Base-by-base conservation (phyloP, 2,888 invertebrate genomes). In the Andrena minutula region DNA sequence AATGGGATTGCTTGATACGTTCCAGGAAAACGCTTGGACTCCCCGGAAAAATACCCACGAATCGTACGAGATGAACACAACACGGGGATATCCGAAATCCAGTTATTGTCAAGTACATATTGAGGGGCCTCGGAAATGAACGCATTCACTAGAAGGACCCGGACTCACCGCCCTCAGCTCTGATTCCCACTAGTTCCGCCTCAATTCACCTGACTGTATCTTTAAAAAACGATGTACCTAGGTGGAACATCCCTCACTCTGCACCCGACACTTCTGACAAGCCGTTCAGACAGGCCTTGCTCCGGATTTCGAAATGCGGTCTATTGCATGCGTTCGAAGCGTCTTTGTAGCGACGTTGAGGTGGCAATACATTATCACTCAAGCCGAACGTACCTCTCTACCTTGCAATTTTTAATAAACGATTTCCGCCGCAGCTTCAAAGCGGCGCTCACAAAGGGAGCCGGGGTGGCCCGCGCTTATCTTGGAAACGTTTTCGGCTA, bases 191-290 rank as follows among this genome's bases (percentile, higher is more conserved):
- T 53, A 28, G 41, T 61, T 41, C 30, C 66, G 53, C 23, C 69
- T 69, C 58, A n/a, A 12, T 66, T 77, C 75, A 53, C 49, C 79
- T 69, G 69, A 70, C 56, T 66, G 58, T 72, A 74, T 58, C 71
- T 70, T 51, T 66, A 66, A 82, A 70, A 71, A 77, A 77, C 66
- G 49, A 12, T 69, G 61, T 74, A 80, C 73, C 68, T 78, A 72
- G 53, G n/a, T 47, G 64, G 75, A 76, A 75, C 49, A 71, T 78
- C 74, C 23, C 66, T 63, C 73, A 56, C 23, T 41, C 47, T 66
- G 65, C 35, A 58, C 68, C 56, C 41, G 75, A 79, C 83, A 69
- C 72, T 83, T 75, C 83, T 79, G 79, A 75, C 81, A 78, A 85
- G 51, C 75, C 66, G 79, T 85, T 81, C 63, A 68, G 72, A 71